These are phyloP conservation scores for Pachycephala philippinensis DNA, from an alignment of 2,113 vertebrate genomes.

Conservation along the genomic window DNA sequence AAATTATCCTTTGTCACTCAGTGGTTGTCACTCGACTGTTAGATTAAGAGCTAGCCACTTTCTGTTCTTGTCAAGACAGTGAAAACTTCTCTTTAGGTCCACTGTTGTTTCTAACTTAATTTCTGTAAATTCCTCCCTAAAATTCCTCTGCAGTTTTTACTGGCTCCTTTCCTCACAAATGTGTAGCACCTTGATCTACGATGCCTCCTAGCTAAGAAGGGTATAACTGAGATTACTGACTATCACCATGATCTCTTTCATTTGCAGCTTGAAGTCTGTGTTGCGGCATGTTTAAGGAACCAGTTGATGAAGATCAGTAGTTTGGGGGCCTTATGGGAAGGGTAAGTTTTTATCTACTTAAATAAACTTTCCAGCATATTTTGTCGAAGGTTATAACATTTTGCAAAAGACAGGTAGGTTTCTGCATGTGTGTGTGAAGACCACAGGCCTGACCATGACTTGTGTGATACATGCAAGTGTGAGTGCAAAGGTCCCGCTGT, in stretches of 20 bases:
- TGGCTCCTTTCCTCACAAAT: neutral
- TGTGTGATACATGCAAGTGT: neutral
- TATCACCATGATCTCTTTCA: neutral
- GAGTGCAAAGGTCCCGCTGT: neutral
- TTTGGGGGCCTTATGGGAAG: neutral
- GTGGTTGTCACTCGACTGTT: neutral
- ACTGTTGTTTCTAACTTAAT: neutral
- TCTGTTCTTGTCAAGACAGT: neutral
- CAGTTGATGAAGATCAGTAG: conserved; percentile 2
- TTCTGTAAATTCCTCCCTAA: neutral
- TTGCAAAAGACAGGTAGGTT: neutral
- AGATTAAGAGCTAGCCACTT: neutral
- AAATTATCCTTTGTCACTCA: neutral
- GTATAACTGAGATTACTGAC: neutral
- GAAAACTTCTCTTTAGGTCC: neutral
- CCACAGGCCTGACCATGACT: neutral
- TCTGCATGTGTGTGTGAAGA: neutral
- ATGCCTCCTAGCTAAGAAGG: conserved; percentile 23
- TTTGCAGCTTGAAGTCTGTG: conserved; percentile 15
- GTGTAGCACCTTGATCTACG: neutral
- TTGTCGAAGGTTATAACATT: neutral
- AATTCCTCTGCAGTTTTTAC: neutral
- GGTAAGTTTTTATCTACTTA: neutral
- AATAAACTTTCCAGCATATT: neutral
- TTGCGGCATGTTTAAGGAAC: conserved; percentile 28